Conservation (phyloP, 1,140 invertebrate genomes). For the Drosophila equinoxialis region DNA sequence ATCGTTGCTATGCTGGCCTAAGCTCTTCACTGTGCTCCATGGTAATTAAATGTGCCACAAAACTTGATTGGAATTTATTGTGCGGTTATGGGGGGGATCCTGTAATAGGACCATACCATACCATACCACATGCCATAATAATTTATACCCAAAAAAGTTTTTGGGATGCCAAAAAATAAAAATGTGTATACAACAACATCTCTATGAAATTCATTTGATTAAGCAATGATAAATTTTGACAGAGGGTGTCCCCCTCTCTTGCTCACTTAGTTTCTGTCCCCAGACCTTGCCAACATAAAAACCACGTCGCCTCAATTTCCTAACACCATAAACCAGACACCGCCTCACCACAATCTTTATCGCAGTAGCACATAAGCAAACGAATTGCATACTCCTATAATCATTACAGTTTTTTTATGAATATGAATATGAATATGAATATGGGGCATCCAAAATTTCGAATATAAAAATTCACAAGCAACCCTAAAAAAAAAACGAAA, state of each 20-base stretch:
- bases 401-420: background rate
- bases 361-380: background rate
- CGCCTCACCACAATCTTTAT: background rate
- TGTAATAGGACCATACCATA: background rate
- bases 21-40: constrained; percentile 29
- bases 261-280: background rate
- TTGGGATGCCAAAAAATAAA: constrained; percentile 25
- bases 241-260: background rate
- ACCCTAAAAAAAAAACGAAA: background rate
- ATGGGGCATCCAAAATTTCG: background rate
- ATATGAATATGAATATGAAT: constrained; percentile 1
- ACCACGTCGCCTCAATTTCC: constrained; percentile 10
- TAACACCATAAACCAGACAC: constrained; percentile 12
- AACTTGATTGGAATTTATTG: constrained; percentile 72
- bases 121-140: constrained; percentile 22
- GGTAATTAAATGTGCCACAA: constrained; percentile 69
- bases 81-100: constrained; percentile 22
- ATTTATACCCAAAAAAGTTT: constrained; percentile 42
- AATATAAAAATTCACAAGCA: background rate
- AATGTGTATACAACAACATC: background rate
- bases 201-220: constrained; percentile 41
- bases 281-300: constrained; percentile 12
- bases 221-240: constrained; percentile 32
- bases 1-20: constrained; percentile 45
- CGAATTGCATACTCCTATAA: background rate